phyloP scores from a whole-genome alignment of 2,888 invertebrate species.

The Cephus runcator region DNA sequence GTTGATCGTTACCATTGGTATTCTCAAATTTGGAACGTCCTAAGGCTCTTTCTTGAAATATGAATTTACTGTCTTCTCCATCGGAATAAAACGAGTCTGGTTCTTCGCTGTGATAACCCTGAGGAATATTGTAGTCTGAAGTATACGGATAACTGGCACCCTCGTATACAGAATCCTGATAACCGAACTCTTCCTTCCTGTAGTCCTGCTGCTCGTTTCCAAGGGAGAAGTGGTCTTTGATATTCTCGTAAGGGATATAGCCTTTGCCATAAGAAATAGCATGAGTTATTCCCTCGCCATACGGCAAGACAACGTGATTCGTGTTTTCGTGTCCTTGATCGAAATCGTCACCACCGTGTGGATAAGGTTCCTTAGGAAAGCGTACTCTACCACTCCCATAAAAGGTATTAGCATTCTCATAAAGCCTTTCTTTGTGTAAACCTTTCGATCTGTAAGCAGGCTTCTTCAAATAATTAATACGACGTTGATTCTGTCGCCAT shows the following conservation, averaged over 20 bases:
- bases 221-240: conserved; percentile 31
- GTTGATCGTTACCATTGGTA: background rate
- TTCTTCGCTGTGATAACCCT: background rate
- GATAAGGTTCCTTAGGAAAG: conserved; percentile 20
- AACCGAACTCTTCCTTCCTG: background rate
- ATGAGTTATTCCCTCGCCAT: conserved; percentile 49
- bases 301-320: conserved; percentile 47
- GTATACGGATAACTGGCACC: background rate
- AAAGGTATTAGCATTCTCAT: conserved; percentile 11
- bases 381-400: background rate
- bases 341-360: conserved; percentile 50
- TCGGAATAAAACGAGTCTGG: background rate
- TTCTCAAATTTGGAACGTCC: background rate
- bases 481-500: conserved; percentile 24
- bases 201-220: conserved; percentile 8
- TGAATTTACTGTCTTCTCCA: background rate
- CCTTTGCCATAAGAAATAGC: conserved; percentile 49
- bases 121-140: background rate
- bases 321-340: conserved; percentile 45
- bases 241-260: conserved; percentile 50
- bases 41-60: background rate
- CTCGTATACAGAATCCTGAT: conserved; percentile 1
- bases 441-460: background rate
- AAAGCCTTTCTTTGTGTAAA: background rate
- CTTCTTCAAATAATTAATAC: background rate